These are phyloP conservation scores for Threskiornis aethiopicus DNA, from an alignment of 2,797 vertebrate species.

Conservation along the genomic window DNA sequence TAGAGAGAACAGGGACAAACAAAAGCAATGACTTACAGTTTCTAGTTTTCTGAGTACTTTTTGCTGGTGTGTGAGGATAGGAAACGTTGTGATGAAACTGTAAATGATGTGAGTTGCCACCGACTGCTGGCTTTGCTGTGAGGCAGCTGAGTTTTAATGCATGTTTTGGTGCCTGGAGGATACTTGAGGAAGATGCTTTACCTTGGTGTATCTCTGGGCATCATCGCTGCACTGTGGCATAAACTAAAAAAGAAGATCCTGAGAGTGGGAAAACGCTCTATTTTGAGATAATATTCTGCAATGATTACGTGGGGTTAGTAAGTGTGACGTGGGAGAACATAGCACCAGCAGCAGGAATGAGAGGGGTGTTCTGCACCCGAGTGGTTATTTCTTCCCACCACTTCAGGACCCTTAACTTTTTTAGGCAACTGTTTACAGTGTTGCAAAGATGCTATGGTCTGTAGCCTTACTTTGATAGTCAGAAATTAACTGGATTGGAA, in stretches of 20 bases:
- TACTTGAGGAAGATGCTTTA: neutral
- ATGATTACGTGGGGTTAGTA: neutral
- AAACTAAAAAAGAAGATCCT: neutral
- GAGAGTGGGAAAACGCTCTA: neutral
- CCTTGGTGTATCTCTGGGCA: neutral
- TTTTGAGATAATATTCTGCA: neutral
- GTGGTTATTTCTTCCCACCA: neutral
- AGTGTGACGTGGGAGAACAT: fast-evolving
- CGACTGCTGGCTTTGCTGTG: neutral
- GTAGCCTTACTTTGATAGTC: neutral
- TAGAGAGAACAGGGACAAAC: neutral
- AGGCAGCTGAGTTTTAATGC: neutral
- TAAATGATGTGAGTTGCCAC: neutral
- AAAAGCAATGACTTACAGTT: neutral
- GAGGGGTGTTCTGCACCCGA: neutral
- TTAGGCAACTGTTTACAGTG: neutral
- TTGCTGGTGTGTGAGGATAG: neutral
- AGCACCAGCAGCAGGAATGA: neutral
- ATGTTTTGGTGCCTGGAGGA: neutral
- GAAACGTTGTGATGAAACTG: neutral
- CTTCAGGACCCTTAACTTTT: neutral
- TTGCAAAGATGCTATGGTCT: neutral
- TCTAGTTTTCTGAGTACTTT: neutral
- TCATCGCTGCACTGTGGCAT: neutral
- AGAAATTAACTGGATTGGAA: neutral